Evolutionary conservation across 2,113 vertebrate genomes (phyloP).

Genomic region (Actinemys pallida): DNA sequence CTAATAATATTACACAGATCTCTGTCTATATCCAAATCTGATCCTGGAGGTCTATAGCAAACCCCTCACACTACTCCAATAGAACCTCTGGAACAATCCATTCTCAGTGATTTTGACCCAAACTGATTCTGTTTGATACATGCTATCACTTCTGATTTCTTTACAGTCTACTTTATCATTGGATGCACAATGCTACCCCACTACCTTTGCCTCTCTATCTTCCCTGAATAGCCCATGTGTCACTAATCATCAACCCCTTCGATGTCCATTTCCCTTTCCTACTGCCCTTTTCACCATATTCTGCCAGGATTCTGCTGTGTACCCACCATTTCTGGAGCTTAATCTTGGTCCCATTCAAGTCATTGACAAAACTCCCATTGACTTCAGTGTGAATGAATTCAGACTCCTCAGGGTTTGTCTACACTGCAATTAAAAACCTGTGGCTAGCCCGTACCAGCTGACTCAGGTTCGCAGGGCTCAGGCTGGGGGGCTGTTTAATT

Average conservation of each 20-base stretch:
- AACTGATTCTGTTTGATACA: background rate
- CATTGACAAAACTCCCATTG: background rate
- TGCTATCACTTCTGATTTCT: background rate
- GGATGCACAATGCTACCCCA: background rate
- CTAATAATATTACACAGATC: background rate
- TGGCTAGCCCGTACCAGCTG: too few species aligned
- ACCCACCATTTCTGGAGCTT: too few species aligned
- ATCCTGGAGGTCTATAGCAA: background rate
- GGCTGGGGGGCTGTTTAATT: background rate
- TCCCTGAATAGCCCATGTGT: background rate
- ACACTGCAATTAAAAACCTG: too few species aligned
- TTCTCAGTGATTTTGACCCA: background rate
- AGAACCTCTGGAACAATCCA: background rate
- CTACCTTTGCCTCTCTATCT: background rate
- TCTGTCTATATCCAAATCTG: background rate
- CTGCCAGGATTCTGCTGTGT: too few species aligned
- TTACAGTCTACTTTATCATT: background rate
- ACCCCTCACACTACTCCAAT: background rate
- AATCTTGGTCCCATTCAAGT: background rate
- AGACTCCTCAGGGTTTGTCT: too few species aligned
- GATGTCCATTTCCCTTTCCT: background rate
- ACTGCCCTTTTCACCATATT: background rate
- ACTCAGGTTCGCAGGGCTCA: background rate
- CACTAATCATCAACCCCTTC: background rate
- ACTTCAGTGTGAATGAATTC: background rate